phyloP scores from a whole-genome alignment of 2,797 vertebrate genomes.

The Euthynnus affinis region DNA sequence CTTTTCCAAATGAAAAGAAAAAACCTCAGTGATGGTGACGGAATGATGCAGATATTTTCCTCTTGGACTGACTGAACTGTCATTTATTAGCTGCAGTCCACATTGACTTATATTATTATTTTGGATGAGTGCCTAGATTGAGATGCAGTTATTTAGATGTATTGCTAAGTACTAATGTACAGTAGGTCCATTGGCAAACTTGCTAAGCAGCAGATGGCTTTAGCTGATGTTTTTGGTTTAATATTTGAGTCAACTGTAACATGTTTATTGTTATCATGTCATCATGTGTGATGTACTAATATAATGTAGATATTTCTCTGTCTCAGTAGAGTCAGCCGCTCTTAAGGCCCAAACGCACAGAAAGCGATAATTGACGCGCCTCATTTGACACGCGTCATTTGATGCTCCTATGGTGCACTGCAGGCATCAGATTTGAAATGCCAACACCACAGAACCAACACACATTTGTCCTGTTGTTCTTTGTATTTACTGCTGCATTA shows the following conservation, averaged over 20 bases:
- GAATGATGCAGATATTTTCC: slow-evolving; percentile 63
- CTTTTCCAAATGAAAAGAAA: slow-evolving; percentile 30
- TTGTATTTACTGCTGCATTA: no score
- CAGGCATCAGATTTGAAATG: no score
- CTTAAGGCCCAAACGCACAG: not conserved
- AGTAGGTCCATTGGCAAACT: slow-evolving; percentile 36
- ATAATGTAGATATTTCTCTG: slow-evolving; percentile 21
- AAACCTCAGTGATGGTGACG: slow-evolving; percentile 28
- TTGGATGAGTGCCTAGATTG: slow-evolving; percentile 64
- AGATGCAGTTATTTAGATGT: slow-evolving; percentile 66
- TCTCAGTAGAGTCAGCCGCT: slow-evolving; percentile 26
- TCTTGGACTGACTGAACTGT: slow-evolving; percentile 54
- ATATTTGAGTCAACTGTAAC: slow-evolving; percentile 19
- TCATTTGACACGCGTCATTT: no score
- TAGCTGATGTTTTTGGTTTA: slow-evolving; percentile 34
- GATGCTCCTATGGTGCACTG: no score
- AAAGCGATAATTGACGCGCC: no score
- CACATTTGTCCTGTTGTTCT: no score
- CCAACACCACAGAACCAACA: no score
- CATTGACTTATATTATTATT: slow-evolving; percentile 64
- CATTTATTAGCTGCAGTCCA: slow-evolving; percentile 62
- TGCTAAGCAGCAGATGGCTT: slow-evolving; percentile 48
- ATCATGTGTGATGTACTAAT: slow-evolving; percentile 37
- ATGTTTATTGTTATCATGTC: slow-evolving; percentile 16
- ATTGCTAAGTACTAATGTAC: slow-evolving; percentile 60